A percentile compares a stretch with the other conserved stretches of the same genome.
These are phyloP conservation scores for Leistus spinibarbis DNA, from an alignment of 2,888 invertebrate species.

Conservation along the genomic window DNA sequence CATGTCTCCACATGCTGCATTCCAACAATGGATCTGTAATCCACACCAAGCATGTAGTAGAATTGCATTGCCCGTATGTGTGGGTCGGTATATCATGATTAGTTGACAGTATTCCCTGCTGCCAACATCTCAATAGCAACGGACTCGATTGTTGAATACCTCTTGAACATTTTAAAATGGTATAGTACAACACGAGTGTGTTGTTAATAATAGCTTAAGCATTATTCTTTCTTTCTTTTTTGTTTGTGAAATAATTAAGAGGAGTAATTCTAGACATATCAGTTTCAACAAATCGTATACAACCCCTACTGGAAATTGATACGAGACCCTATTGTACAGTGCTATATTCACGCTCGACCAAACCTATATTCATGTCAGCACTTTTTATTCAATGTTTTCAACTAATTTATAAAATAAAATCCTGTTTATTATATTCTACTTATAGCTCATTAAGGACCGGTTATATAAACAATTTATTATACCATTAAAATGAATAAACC, in stretches of 20 bases:
- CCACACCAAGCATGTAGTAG: neutral
- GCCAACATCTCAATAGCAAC: neutral
- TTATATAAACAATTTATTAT: no score
- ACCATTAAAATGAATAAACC: no score
- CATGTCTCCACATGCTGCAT: neutral
- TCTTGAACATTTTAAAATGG: neutral
- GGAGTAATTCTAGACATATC: neutral
- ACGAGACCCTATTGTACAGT: neutral
- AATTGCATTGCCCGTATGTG: neutral
- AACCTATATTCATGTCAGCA: neutral
- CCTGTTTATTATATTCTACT: neutral
- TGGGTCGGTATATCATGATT: neutral
- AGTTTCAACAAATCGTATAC: neutral
- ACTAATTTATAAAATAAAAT: neutral
- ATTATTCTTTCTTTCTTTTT: slow-evolving; percentile 44
- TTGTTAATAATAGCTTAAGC: neutral
- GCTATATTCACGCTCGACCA: neutral
- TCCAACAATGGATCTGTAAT: neutral
- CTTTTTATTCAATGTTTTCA: neutral
- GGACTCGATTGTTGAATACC: neutral
- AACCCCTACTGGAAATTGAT: neutral
- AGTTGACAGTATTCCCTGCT: neutral
- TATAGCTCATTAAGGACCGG: neutral
- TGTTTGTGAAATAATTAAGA: slow-evolving; percentile 45
- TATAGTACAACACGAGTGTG: neutral